These are phyloP conservation scores for Meteorus colon DNA, from an alignment of 2,888 invertebrate species.

Conservation along the genomic window DNA sequence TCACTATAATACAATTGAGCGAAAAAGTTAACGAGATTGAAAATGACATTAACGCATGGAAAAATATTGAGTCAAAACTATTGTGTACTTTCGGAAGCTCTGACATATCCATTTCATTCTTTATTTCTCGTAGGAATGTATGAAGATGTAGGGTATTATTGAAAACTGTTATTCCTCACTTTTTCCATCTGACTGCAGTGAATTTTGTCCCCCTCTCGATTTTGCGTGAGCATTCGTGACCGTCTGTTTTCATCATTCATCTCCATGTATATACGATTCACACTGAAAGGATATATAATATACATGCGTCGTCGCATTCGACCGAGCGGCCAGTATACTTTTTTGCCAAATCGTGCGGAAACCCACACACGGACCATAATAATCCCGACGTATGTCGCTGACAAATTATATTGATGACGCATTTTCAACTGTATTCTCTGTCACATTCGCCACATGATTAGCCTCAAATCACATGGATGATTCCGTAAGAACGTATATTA, in stretches of 20 bases:
- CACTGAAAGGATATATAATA: slow-evolving; percentile 41
- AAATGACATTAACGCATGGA: no score
- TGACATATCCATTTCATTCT: not conserved
- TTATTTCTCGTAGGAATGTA: not conserved
- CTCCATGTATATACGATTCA: slow-evolving; percentile 27
- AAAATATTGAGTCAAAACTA: no score
- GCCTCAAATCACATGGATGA: slow-evolving; percentile 1
- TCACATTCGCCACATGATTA: not conserved
- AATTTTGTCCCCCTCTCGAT: slow-evolving; percentile 53
- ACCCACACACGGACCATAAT: slow-evolving; percentile 58
- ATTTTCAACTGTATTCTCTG: not conserved
- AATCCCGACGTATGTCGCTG: slow-evolving; percentile 66
- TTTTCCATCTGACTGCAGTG: slow-evolving; percentile 65
- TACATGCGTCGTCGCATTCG: slow-evolving; percentile 59
- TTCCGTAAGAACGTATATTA: not conserved
- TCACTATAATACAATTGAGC: no score
- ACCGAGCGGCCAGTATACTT: slow-evolving; percentile 55
- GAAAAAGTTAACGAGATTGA: no score
- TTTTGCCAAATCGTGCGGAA: slow-evolving; percentile 72
- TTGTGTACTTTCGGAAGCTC: no score
- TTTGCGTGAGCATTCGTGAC: slow-evolving; percentile 51
- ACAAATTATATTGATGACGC: slow-evolving; percentile 71
- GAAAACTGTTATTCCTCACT: slow-evolving; percentile 45
- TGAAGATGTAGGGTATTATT: not conserved
- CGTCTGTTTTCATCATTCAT: slow-evolving; percentile 60